Evolutionary conservation across 2,888 invertebrate species (phyloP), one percentile per base, ranked within the genome.

Genomic region (Chirona hameri): DNA sequence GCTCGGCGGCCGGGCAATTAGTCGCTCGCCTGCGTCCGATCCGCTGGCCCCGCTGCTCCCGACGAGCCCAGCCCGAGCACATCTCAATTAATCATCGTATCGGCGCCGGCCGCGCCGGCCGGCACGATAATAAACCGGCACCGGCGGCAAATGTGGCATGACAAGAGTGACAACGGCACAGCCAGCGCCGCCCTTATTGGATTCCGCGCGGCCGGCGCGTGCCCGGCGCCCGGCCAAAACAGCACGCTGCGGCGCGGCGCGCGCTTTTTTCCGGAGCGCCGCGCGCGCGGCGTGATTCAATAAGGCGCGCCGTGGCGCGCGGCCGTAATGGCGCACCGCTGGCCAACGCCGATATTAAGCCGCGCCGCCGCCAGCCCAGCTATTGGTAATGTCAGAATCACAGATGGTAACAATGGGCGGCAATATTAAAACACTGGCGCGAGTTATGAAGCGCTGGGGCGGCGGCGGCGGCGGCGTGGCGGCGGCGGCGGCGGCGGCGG

Each of bases 381-480:
- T 76, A 76, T 76, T 76, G 76, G 76, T 76, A 76, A 76, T 76
- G 76, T 76, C 76, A 46, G 76, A 76, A 76, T 76, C 76, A 76
- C 76, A 76, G 76, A 76, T 76, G 76, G 76, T 39, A 76, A 76
- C 76, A 76, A 76, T 76, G 76, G 76, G 21, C 76, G 76, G 46
- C 39, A 76, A 76, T 76, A 76, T 76, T 76, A 76, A 76, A 76
- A 76, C 76, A 76, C 39, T 76, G 76, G 46, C 24, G 76, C 76
- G 76, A 46, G 76, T 46, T 76, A 76, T 76, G 76, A 76, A 76
- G 76, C 76, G 76, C 24, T 5, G 46, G 76, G 76, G 39, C 69
- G 69, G 10, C 4, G 31, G 72, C 24, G 31, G 10, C 65, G n/a
- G 12, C 31, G 29, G 72, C 18, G 72, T 0, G 18, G 72, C 18